Base-by-base conservation (phyloP, 2,797 vertebrate species). In the Masticophis lateralis region DNA sequence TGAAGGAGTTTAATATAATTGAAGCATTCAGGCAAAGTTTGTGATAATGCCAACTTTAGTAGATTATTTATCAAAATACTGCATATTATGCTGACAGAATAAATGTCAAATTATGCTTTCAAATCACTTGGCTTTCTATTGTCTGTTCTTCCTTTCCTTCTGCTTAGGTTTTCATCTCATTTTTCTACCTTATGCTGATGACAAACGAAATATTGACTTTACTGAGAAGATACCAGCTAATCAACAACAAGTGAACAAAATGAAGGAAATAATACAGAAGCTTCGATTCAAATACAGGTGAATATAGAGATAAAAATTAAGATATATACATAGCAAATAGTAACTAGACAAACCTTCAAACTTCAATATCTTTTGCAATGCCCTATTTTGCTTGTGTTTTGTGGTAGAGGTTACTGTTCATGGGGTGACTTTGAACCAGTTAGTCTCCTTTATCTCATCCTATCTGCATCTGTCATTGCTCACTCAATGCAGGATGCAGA, bases 261-360 rank as follows among this genome's bases (percentile, higher is more conserved):
- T 99, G 99, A 99, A 99, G 94, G 98, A 98, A 92, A 99, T 99
- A 0, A 97, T 99, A 93, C 97, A 98, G 86, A 99, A 99, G 96
- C 98, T 99, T 12, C 97, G 98, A 25, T 99, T 99, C 97, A 99
- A 98, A 90, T 99, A 99, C 98, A 99, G 98, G 99, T 99, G 51
- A n/a, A 28, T 55, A 51, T 25, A 53, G 51, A 55, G 27, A 87
- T 13, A 87, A 87, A 87, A 87, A 55, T 87, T 51, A 55, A 87
- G 47, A 13, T 90, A 20, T 59, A 13, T 32, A 25, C 25, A 22
- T 27, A 32, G 43, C 47, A 86, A 89, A 69, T 16, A 47, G 12
- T 66, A 92, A 6, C 60, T 74, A n/a, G 32, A n/a, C 20, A 56
- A 59, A 25, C 20, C 74, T 10, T 74, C 28, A 16, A 25, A 51